Evolutionary conservation across 92 coral and sea anemone genomes (phyloP), one percentile per base, ranked within the genome.

Genomic region (Epizoanthus illoricatus): DNA sequence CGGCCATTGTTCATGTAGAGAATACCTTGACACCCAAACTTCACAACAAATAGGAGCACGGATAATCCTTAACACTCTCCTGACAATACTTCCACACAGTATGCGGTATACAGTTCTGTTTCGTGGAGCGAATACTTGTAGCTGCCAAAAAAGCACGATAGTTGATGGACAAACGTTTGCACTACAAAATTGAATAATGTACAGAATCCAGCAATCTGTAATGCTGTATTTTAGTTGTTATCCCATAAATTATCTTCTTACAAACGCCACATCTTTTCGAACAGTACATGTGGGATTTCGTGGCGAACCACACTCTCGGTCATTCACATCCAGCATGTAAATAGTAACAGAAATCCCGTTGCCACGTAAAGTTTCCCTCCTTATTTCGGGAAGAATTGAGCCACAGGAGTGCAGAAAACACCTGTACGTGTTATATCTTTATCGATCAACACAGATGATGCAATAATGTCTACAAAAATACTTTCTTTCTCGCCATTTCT

Each of bases 281-380:
- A 20, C 19, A n/a, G 18, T 19, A 45, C 20, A 28, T 62, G 82
- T 63, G 71, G n/a, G 33, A 63, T 63, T 78, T 62, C 61, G 45
- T 28, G 41, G 33, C 33, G 41, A 78, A 63, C 59, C 67, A 78
- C 71, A 21, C 42, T 63, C 17, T 78, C 55, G 58, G 49, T 4
- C 82, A 59, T 17, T 57, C 81, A 33, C 81, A 60, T 75, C 69
- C 47, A 36, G 68, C 79, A 79, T 71, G 87, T 71, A 80, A 84
- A 71, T 84, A 84, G 82, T 83, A 88, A 87, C 93, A 78, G 81
- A 78, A 62, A 64, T 82, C 62, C 92, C 86, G 97, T 92, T 92
- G 97, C 93, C 97, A 90, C 90, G 97, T 87, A 86, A 84, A 82
- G 64, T 79, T 82, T 60, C 86, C 73, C 88, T 5, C 65, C 71